phyloP scores from a whole-genome alignment of 2,888 invertebrate genomes.

The Allacma fusca region DNA sequence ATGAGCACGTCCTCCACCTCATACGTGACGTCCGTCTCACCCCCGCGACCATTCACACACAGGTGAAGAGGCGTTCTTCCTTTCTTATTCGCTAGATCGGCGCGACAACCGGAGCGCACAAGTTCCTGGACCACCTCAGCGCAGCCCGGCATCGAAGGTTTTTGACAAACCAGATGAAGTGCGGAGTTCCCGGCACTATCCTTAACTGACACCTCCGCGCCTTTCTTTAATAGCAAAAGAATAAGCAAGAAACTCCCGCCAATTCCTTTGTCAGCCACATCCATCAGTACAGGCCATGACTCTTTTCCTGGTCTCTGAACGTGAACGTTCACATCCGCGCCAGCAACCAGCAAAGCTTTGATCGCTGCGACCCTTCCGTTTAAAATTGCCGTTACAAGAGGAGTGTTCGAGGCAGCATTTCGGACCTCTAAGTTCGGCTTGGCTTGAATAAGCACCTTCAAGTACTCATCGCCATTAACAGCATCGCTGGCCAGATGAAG shows the following conservation, averaged over 20 bases:
- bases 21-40: slow-evolving; percentile 65
- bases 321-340: slow-evolving; percentile 56
- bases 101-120: slow-evolving; percentile 41
- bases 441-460: slow-evolving; percentile 33
- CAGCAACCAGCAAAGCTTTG: slow-evolving; percentile 52
- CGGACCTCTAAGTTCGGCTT: slow-evolving; percentile 49
- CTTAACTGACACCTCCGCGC: slow-evolving; percentile 47
- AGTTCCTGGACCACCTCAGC: slow-evolving; percentile 42
- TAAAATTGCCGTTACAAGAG: slow-evolving; percentile 63
- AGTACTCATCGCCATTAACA: slow-evolving; percentile 1
- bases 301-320: slow-evolving; percentile 3
- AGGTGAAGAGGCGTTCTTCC: slow-evolving; percentile 66
- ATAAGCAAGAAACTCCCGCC: slow-evolving; percentile 40
- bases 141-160: slow-evolving; percentile 40
- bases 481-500: slow-evolving; percentile 46
- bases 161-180: slow-evolving; percentile 51
- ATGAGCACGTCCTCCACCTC: slow-evolving; percentile 66
- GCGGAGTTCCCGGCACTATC: slow-evolving; percentile 52
- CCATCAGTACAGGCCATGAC: slow-evolving; percentile 9
- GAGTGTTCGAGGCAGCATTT: slow-evolving; percentile 61
- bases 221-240: slow-evolving; percentile 52
- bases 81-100: slow-evolving; percentile 49
- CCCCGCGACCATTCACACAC: slow-evolving; percentile 64
- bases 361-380: slow-evolving; percentile 40
- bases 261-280: neutral